Percentiles rank a stretch among this genome's conserved stretches.
Evolutionary conservation across 2,888 invertebrate genomes (phyloP).

Genomic region (Acholoe squamosa): DNA sequence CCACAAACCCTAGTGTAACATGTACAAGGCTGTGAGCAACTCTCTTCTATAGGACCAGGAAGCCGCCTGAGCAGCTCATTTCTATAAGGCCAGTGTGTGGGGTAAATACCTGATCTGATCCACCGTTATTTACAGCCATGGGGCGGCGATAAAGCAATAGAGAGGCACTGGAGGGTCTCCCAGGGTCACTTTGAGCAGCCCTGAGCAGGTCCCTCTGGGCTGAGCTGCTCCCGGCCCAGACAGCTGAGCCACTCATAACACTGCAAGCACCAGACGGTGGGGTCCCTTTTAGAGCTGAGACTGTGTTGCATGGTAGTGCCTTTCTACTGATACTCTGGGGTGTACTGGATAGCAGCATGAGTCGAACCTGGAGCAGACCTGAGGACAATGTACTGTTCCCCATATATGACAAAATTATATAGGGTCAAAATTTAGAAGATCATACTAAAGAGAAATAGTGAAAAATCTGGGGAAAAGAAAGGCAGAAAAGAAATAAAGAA

Average conservation of each 20-base stretch:
- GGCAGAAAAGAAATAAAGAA: too few relatives aligned
- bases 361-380: too few relatives aligned
- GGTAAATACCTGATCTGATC: not conserved
- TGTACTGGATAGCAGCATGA: too few relatives aligned
- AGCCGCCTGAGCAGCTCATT: not conserved
- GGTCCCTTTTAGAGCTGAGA: not conserved
- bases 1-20: not conserved
- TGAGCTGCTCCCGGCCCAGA: not conserved
- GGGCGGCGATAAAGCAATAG: conserved; percentile 17
- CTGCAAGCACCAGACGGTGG: not conserved
- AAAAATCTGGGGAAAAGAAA: too few relatives aligned
- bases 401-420: too few relatives aligned
- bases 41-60: too few relatives aligned
- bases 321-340: too few relatives aligned
- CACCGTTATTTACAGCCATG: not conserved
- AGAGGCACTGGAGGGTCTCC: not conserved
- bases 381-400: too few relatives aligned
- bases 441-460: too few relatives aligned
- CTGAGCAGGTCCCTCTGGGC: not conserved
- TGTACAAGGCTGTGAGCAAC: not conserved
- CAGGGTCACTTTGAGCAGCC: not conserved
- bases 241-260: not conserved
- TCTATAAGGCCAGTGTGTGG: not conserved
- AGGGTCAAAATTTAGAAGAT: too few relatives aligned
- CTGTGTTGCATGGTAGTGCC: not conserved